phyloP scores from a whole-genome alignment of 2,797 vertebrate species.

The Takifugu ocellatus region DNA sequence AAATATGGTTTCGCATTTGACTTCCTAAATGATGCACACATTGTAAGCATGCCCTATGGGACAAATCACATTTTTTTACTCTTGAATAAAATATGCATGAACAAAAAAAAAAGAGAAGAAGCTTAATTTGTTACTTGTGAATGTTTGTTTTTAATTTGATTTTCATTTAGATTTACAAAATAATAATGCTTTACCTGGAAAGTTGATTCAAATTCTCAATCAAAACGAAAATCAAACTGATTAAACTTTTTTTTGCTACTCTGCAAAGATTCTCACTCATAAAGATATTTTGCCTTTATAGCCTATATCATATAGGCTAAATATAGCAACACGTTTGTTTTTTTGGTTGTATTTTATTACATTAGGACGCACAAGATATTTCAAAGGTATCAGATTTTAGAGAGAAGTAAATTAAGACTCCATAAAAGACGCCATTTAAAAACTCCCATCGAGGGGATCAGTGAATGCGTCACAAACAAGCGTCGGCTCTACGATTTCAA shows the following conservation, averaged over 20 bases:
- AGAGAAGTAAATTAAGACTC: too few relatives aligned
- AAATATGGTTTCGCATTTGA: conserved; percentile 83
- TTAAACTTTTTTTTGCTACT: too few relatives aligned
- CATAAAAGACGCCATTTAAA: too few relatives aligned
- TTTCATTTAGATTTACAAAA: conserved; percentile 1
- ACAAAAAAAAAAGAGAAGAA: conserved; percentile 49
- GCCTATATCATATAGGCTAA: too few relatives aligned
- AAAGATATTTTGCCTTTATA: too few relatives aligned
- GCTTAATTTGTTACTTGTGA: conserved; percentile 21
- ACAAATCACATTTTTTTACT: conserved; percentile 88
- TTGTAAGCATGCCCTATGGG: conserved; percentile 89
- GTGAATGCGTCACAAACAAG: conserved; percentile 2
- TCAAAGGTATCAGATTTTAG: too few relatives aligned
- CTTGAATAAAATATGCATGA: conserved; percentile 92
- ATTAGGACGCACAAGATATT: too few relatives aligned
- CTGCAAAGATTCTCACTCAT: too few relatives aligned
- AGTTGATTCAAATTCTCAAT: not conserved
- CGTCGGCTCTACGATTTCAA: not conserved
- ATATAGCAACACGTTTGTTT: too few relatives aligned
- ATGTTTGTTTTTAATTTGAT: not conserved
- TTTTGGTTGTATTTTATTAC: too few relatives aligned
- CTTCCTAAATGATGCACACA: conserved; percentile 83
- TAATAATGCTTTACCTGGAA: not conserved
- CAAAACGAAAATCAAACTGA: too few relatives aligned
- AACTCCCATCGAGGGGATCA: not conserved